Evolutionary conservation across 2,113 vertebrate genomes (phyloP), one percentile per base, ranked within the genome.

Genomic region (Vidua chalybeata): DNA sequence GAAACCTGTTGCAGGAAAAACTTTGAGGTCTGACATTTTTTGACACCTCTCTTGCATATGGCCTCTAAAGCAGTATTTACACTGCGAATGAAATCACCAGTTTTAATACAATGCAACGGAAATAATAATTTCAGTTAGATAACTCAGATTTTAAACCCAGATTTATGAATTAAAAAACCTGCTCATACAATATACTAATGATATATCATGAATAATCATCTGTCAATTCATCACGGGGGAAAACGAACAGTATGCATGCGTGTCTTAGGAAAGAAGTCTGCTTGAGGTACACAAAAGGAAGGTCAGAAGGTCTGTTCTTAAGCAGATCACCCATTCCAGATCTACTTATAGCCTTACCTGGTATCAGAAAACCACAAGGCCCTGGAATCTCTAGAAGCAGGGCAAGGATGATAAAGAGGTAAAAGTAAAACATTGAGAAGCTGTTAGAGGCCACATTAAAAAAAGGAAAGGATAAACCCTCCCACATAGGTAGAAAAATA

Each of bases 311-410:
- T 95, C 90, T 62, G 24, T 76, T 91, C 68, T 91, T 85, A 87
- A 84, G 62, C 83, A 93, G 83, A 93, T 81, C 61, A 95, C 33
- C 73, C 56, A 45, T 46, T 96, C 67, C 59, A 95, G 92, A 94
- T 96, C 95, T 92, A 92, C 90, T 86, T 86, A 90, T 71, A 97
- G 96, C 97, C 98, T 99, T 99, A 99, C 99, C 99, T 99, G 98
- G 97, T 94, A 98, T 98, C 94, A 98, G 98, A 98, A 98, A 98
- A 98, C 99, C 99, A 99, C 99, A 99, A 98, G 98, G 98, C 98
- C 99, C 99, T 96, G 98, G 98, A 96, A 99, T 98, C 97, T 98
- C 99, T 99, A 98, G 95, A 97, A 98, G 93, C 96, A 97, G 97
- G 97, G 95, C 92, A 96, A 94, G 96, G 87, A 96, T 98, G 93